These are phyloP conservation scores for Brachyopa scutellaris DNA, from an alignment of 2,888 invertebrate genomes.

Conservation along the genomic window DNA sequence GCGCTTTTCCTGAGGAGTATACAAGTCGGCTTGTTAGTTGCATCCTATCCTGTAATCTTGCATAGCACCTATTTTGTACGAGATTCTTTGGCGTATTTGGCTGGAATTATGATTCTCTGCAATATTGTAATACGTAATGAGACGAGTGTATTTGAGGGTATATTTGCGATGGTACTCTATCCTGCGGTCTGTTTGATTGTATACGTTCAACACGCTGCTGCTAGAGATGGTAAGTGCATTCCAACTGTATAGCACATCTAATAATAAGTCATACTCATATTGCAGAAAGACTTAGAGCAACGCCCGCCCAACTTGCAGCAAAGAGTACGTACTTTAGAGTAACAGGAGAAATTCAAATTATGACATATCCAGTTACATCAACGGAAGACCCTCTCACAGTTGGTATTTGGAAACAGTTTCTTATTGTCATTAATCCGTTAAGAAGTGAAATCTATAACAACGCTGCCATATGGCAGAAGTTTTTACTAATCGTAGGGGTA, in stretches of 20 bases:
- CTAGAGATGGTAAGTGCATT: conserved; percentile 13
- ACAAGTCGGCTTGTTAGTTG: too few relatives aligned
- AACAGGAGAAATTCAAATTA: conserved; percentile 31
- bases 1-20: too few relatives aligned
- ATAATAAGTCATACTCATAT: too few relatives aligned
- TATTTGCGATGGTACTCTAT: conserved; percentile 6
- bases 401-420: conserved; percentile 33
- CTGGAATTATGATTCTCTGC: conserved; percentile 8
- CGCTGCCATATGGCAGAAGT: conserved; percentile 13
- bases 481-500: too few relatives aligned
- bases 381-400: conserved; percentile 15
- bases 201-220: conserved; percentile 30
- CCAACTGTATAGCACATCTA: background rate
- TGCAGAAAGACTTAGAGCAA: too few relatives aligned
- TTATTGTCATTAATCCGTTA: conserved; percentile 21
- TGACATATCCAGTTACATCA: background rate
- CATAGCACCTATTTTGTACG: conserved; percentile 32
- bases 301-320: too few relatives aligned
- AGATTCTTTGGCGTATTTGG: conserved; percentile 17
- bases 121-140: background rate
- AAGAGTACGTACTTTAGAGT: background rate
- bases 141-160: conserved; percentile 32
- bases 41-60: background rate
- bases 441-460: conserved; percentile 25
- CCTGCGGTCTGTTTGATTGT: conserved; percentile 37